Base-by-base conservation (phyloP, 2,888 invertebrate genomes). In the Cerastoderma edule region DNA sequence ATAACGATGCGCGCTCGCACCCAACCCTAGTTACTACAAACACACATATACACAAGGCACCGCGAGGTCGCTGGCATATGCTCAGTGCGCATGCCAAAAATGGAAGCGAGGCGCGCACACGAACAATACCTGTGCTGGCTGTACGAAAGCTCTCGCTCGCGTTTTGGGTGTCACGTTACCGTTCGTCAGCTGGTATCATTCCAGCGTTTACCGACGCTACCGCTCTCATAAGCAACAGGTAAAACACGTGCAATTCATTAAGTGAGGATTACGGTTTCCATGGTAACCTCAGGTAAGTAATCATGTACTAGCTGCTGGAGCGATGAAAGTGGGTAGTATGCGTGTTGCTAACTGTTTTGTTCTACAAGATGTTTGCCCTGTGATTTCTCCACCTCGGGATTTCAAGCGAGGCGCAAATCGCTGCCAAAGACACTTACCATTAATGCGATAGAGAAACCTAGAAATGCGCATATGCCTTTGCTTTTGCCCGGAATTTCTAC, bases 281-380 rank as follows among this genome's bases (percentile, higher is more conserved):
- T 77, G 72, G 80, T 13, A 68, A 80, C 74, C 35, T 71, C 56
- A 80, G 76, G 78, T 78, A 78, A 74, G 70, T 68, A 63, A 57
- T 53, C 27, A 27, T 33, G 57, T 16, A 35, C 35, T 33, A 39
- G 35, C 28, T 75, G 54, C 46, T 27, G 30, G 33, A 32, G n/a
- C 22, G 13, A 27, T 33, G n/a, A 39, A 44, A 27, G 39, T 54
- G 56, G 39, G 24, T 56, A 10, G 56, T 60, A 22, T 39, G 24
- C n/a, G 39, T 60, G n/a, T 60, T 60, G 33, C 60, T 60, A 22
- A 32, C 60, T 35, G 32, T 24, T 24, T 16, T 35, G 60, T 60
- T 24, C n/a, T 35, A 35, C 60, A 60, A 22, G 60, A 39, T 10
- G 28, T 60, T 1, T 19, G n/a, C n/a, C n/a, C n/a, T n/a, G n/a